Conservation (phyloP, 1,140 invertebrate species). For the Bombus cullumanus region DNA sequence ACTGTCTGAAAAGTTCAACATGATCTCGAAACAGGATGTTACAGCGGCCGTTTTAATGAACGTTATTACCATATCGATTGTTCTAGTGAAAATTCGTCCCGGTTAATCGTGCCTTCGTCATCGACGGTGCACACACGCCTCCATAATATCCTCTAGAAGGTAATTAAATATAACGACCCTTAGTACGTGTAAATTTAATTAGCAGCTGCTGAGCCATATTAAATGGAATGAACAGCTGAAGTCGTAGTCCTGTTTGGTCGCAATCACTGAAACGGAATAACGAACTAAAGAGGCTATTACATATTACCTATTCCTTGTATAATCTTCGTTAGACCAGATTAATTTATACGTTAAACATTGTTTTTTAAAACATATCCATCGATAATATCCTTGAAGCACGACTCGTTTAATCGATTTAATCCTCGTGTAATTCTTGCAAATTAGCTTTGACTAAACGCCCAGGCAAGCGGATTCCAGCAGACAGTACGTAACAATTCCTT, state of each 20-base stretch:
- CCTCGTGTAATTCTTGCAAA: too few relatives aligned
- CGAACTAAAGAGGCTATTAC: background rate
- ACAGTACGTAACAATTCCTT: too few relatives aligned
- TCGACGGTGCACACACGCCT: background rate
- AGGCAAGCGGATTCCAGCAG: too few relatives aligned
- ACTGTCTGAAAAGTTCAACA: background rate
- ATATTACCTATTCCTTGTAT: too few relatives aligned
- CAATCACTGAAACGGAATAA: background rate
- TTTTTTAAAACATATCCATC: too few relatives aligned
- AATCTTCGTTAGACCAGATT: too few relatives aligned
- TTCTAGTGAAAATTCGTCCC: background rate
- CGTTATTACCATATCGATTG: background rate
- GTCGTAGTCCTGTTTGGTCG: too few relatives aligned
- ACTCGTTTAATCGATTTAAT: too few relatives aligned
- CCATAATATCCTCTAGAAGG: background rate
- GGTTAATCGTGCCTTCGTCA: background rate
- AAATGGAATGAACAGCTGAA: background rate
- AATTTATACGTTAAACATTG: too few relatives aligned
- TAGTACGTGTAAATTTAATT: conserved; percentile 39
- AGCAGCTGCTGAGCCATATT: conserved; percentile 23
- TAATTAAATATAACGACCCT: conserved; percentile 33
- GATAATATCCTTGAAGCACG: too few relatives aligned
- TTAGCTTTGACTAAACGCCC: too few relatives aligned
- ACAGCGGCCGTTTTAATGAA: background rate
- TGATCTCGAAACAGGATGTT: background rate